Base-by-base conservation (phyloP, 2,113 vertebrate species). In the Tretioscincus oriximinensis region DNA sequence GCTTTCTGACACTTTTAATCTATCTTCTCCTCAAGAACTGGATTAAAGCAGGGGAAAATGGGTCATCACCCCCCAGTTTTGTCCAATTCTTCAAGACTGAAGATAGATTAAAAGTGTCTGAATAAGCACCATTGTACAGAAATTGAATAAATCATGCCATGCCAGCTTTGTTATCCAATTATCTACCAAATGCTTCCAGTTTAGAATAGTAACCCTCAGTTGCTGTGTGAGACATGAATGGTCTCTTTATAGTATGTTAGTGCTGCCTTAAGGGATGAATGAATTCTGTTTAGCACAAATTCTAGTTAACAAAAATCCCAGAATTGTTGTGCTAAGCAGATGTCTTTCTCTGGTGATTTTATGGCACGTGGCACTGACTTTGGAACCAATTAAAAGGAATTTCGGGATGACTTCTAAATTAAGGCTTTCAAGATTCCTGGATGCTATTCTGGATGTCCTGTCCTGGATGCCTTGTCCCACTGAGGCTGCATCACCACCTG, bases 261-360 rank as follows among this genome's bases (percentile, higher is more conserved):
- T 91, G 89, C 85, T 94, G 90, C 90, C 92, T 93, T 93, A 85
- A 92, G 93, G 90, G 89, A 81, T 85, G 92, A 91, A 90, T 82
- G 91, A 91, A 90, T 88, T 85, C 83, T 93, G 78, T 88, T 91
- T 90, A 84, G 75, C 76, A 83, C 71, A 88, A 86, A 70, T 83
- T 66, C 66, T 61, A 51, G 86, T 70, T 77, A 89, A 92, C 88
- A 87, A 89, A 90, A 90, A 89, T 86, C 68, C 84, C 88, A 89
- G 78, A 83, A 89, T 89, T 84, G 87, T 91, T 93, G 86, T 76
- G 92, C 90, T 92, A 90, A 93, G 93, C 94, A 94, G 93, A 93
- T 93, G 91, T 90, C 92, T 89, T 83, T 85, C 89, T 93, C 91
- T 93, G 88, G 86, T 86, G 90, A 94, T 89, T 95, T 95, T 93